These are phyloP conservation scores for Pangasius sanitwongsei DNA, from an alignment of 2,797 vertebrate genomes.

Conservation along the genomic window DNA sequence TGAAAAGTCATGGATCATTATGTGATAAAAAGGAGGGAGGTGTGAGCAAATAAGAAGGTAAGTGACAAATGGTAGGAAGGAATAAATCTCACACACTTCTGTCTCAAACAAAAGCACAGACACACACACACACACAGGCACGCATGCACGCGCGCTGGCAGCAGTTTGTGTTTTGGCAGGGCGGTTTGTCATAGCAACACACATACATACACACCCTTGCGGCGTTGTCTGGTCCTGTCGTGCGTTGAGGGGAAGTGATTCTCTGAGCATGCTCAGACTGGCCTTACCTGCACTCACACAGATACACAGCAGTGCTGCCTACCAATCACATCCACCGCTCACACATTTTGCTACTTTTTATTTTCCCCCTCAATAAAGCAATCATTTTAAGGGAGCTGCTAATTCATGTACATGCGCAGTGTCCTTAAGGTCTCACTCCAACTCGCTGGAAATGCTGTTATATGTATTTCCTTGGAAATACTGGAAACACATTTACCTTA, in stretches of 20 bases:
- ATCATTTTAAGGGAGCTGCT: not conserved
- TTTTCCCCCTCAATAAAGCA: not conserved
- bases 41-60: not conserved
- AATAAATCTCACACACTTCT: not conserved
- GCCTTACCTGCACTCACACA: constrained; percentile 29
- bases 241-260: constrained; percentile 52
- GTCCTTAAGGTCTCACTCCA: not conserved
- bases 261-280: constrained; percentile 69
- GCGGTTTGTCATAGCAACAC: constrained; percentile 62
- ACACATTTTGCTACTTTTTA: not conserved
- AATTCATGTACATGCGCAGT: not conserved
- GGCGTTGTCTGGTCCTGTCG: constrained; percentile 72
- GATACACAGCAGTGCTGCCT: constrained; percentile 7
- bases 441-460: not conserved
- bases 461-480: not conserved
- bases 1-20: not conserved
- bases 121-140: not conserved
- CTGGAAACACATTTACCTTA: not conserved
- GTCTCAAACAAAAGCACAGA: not conserved
- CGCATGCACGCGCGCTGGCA: not conserved
- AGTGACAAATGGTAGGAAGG: not conserved
- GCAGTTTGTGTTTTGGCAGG: constrained; percentile 63
- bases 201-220: constrained; percentile 58
- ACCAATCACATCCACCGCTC: not conserved
- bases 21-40: not conserved